phyloP scores from a whole-genome alignment of 1,140 invertebrate species.

The Nylanderia fulva region DNA sequence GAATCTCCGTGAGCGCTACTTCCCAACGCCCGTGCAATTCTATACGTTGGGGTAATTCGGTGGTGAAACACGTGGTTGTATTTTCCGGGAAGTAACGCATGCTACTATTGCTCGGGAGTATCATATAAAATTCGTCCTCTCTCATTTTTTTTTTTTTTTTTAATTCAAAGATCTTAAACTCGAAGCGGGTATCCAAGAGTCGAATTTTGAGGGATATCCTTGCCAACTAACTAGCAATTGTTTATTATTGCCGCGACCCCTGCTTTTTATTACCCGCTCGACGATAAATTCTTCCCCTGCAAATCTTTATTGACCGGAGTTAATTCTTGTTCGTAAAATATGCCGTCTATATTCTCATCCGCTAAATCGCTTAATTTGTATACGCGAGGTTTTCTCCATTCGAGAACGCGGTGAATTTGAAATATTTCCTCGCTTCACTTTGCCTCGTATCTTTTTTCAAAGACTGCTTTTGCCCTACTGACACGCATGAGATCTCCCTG shows the following conservation, averaged over 20 bases:
- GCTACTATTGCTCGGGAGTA: constrained; percentile 1
- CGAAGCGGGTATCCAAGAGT: not conserved
- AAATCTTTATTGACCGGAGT: not conserved
- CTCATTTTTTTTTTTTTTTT: too few relatives aligned
- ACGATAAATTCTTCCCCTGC: too few relatives aligned
- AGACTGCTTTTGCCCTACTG: not conserved
- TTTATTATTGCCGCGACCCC: not conserved
- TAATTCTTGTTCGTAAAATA: too few relatives aligned
- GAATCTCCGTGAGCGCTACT: not conserved
- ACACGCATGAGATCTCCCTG: not conserved
- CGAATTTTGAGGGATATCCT: not conserved
- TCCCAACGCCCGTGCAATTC: not conserved
- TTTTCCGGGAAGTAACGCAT: not conserved
- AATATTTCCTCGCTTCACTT: not conserved
- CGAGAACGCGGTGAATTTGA: not conserved
- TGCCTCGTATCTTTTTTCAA: not conserved
- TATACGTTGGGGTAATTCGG: not conserved
- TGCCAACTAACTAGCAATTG: not conserved
- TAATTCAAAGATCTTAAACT: not conserved
- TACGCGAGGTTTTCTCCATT: not conserved
- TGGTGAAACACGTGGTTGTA: not conserved
- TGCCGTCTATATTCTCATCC: too few relatives aligned
- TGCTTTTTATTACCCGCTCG: not conserved
- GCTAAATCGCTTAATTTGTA: too few relatives aligned
- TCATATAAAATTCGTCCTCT: not conserved